Conservation (phyloP, 1,140 invertebrate species). For the Armadillidium nasatum region DNA sequence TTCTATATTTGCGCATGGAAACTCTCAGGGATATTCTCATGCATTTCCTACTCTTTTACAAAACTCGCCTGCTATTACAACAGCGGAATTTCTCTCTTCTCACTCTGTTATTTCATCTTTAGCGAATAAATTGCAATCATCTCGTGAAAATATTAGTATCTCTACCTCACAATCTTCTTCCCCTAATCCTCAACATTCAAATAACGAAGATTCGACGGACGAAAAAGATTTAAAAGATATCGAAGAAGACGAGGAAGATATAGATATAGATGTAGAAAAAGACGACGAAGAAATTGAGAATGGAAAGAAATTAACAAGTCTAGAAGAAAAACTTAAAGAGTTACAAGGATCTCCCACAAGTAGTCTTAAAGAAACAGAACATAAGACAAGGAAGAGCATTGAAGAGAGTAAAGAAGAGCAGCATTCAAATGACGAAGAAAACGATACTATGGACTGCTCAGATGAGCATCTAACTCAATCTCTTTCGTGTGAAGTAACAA, state of each 20-base stretch:
- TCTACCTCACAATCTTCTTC: background rate
- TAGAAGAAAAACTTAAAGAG: background rate
- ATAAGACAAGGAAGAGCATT: background rate
- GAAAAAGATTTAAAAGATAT: background rate
- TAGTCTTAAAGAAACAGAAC: background rate
- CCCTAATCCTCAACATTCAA: background rate
- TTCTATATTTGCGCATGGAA: slow-evolving; percentile 1
- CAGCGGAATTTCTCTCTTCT: background rate
- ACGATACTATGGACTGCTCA: background rate
- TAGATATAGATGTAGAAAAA: background rate
- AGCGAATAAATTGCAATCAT: background rate
- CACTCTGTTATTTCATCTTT: background rate
- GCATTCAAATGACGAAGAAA: background rate
- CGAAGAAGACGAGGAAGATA: background rate
- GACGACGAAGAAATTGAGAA: background rate
- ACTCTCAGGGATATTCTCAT: background rate
- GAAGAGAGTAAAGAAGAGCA: background rate
- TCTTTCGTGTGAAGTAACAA: background rate
- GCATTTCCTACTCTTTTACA: background rate
- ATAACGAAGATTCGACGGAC: background rate
- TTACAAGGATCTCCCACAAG: background rate
- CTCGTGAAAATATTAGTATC: background rate
- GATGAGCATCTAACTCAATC: background rate
- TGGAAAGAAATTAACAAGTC: background rate
- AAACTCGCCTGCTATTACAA: background rate